Base-by-base conservation (phyloP, 2,113 vertebrate genomes). In the Hemibagrus wyckioides region DNA sequence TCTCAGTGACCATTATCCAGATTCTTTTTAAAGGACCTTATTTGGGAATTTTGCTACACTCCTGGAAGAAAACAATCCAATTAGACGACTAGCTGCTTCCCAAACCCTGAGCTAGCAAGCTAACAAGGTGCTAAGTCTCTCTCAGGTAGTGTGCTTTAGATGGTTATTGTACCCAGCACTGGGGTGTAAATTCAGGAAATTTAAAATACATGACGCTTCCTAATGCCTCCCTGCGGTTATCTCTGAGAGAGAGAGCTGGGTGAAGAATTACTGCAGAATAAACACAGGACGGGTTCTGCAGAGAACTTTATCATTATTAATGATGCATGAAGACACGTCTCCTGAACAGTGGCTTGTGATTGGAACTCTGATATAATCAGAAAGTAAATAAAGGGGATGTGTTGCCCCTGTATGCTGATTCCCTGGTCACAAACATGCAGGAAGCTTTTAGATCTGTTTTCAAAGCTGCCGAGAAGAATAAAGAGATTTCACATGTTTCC, bases 251-350 rank as follows among this genome's bases (percentile, higher is more conserved):
- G 67, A 19, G 48, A n/a, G n/a, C 48, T 33, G 48, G 19, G 48
- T 54, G 77, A 61, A 39, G 11, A 28, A 30, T 28, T 84, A 25
- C 63, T 61, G 61, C 59, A 71, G 14, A 59, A 77, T 56, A 84
- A 69, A 76, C 50, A 80, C 30, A 57, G 57, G 39, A 1, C 15
- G 19, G 23, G 83, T 76, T 36, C 59, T 30, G n/a, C 41, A 13
- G 61, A 67, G 76, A 87, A 69, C 56, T 67, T 75, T 28, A 76
- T 85, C 76, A 76, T 82, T 50, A 61, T 87, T 71, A 87, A 87
- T 63, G 76, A 89, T 85, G 54, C 82, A 87, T 52, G 59, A 36
- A 76, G 41, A 54, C 39, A 57, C 52, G 63, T 80, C 36, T 86
- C 52, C 44, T 44, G 84, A 82, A 21, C 36, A 67, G 54, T 4